Evolutionary conservation across 2,797 vertebrate genomes (phyloP).

Genomic region (Trematomus bernacchii): DNA sequence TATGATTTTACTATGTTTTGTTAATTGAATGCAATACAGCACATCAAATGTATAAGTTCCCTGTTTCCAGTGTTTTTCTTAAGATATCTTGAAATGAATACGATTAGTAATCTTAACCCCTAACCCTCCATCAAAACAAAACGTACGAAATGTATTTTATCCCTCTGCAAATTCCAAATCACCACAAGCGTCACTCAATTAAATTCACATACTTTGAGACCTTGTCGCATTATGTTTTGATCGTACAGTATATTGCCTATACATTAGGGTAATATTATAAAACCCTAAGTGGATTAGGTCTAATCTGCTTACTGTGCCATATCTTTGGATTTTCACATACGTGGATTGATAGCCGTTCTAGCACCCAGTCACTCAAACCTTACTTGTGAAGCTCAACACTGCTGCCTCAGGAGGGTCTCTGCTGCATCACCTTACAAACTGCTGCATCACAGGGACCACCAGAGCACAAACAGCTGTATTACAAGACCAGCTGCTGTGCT

Average conservation of each 20-base stretch:
- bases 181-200: background rate
- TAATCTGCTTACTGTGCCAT: conserved; percentile 76
- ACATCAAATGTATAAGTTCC: too few species aligned
- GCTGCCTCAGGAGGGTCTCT: conserved; percentile 19
- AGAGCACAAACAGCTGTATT: conserved; percentile 12
- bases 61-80: too few species aligned
- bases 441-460: conserved; percentile 7
- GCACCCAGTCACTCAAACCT: conserved; percentile 43
- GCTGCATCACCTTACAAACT: conserved; percentile 16
- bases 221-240: conserved; percentile 68
- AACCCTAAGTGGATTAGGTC: conserved; percentile 70
- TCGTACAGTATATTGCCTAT: conserved; percentile 69
- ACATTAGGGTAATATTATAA: conserved; percentile 73
- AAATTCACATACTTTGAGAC: conserved; percentile 52
- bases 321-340: conserved; percentile 64
- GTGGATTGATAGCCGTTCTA: conserved; percentile 49
- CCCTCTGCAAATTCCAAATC: too few species aligned
- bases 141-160: too few species aligned
- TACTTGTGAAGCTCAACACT: conserved; percentile 25
- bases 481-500: conserved; percentile 6
- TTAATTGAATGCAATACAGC: too few species aligned
- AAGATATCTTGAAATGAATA: too few species aligned
- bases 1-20: background rate
- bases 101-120: too few species aligned
- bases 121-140: too few species aligned